Conservation (phyloP, 2,888 invertebrate genomes). For the Drosophila ezoana region DNA sequence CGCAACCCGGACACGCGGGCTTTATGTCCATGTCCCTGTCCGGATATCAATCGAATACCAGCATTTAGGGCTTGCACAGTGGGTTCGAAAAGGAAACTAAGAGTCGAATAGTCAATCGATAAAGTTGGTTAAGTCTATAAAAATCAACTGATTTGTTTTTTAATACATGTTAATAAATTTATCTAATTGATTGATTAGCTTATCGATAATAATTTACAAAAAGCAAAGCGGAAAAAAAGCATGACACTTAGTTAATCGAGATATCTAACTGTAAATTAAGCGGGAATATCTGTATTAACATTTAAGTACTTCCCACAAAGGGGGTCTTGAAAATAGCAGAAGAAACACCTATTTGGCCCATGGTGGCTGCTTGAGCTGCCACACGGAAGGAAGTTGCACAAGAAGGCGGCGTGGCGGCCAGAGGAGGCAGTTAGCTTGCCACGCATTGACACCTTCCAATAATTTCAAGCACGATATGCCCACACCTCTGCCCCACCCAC, state of each 20-base stretch:
- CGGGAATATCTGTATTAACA: neutral
- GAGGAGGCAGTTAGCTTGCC: constrained; percentile 38
- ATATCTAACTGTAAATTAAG: neutral
- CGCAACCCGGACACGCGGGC: neutral
- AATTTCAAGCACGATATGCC: constrained; percentile 57
- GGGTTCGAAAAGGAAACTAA: neutral
- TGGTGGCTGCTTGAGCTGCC: constrained; percentile 38
- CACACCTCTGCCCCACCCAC: neutral
- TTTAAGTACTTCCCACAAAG: no score
- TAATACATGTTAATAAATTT: no score
- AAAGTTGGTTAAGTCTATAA: no score
- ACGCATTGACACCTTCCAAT: constrained; percentile 75
- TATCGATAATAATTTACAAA: no score
- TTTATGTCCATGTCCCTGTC: constrained; percentile 14
- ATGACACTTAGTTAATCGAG: no score
- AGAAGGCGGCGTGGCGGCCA: constrained; percentile 1
- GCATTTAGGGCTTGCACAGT: constrained; percentile 28
- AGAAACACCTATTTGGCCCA: constrained; percentile 24
- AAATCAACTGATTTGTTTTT: no score
- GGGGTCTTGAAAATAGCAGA: neutral
- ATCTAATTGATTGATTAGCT: neutral
- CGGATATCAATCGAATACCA: constrained; percentile 62
- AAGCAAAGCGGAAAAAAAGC: no score
- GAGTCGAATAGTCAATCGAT: neutral
- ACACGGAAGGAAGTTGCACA: constrained; percentile 42